Base-by-base conservation (phyloP, 2,797 vertebrate species). In the Cygnus olor region DNA sequence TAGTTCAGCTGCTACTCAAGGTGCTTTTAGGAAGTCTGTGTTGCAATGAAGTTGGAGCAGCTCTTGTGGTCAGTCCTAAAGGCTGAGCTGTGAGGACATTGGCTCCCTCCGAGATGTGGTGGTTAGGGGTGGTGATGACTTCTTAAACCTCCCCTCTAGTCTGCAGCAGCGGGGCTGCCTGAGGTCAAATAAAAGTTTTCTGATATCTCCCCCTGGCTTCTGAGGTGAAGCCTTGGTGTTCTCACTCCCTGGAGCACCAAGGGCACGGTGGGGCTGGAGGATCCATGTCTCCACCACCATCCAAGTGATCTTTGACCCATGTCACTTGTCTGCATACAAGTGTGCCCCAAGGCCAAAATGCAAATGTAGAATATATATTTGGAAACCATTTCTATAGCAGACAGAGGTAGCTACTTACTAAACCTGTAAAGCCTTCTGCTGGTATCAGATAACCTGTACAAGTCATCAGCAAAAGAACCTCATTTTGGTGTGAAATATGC, bases 351-450 rank as follows among this genome's bases (percentile, higher is more conserved):
- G 64, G 47, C 3, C 5, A 57, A 73, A 85, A 10, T 6, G 0
- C 4, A 13, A 4, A 19, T 1, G 2, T 34, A 38, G 44, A 2
- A 1, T 2, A 10, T 6, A 30, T 14, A 13, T 5, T 4, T 5
- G 34, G 24, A 93, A 78, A 44, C 8, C 8, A 54, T 36, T 13
- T 20, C 45, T 36, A 7, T 30, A 28, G 11, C 24, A 2, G 15
- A 9, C 21, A 60, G 72, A 60, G 25, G 73, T 24, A 18, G 7
- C 36, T 27, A 6, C 7, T 11, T 60, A 16, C 45, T 71, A 51
- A 64, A n/a, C 5, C 10, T 47, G n/a, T 42, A 61, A 85, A 14
- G 20, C 32, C 12, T 64, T 70, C 19, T 25, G 45, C 27, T 88
- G 38, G 38, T 12, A 14, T 4, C 32, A n/a, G n/a, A 63, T 44